These are phyloP conservation scores for Tursiops truncatus DNA, from an alignment of 2,113 vertebrate genomes.

Conservation along the genomic window DNA sequence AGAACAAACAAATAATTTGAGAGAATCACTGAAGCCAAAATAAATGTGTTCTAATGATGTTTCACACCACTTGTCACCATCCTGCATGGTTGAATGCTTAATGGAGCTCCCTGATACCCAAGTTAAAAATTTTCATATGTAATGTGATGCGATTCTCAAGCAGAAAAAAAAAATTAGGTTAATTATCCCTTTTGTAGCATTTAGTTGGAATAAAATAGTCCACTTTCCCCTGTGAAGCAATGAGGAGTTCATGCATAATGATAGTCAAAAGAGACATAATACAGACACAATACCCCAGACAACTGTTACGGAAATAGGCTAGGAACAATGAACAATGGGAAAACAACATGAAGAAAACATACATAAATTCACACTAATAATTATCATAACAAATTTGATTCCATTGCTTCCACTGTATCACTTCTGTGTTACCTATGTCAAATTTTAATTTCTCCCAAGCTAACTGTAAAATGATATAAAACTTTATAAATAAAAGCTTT, in stretches of 20 bases:
- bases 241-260: conserved; percentile 44
- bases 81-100: conserved; percentile 17
- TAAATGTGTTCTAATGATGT: conserved; percentile 22
- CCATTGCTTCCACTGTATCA: neutral
- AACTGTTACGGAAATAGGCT: conserved; percentile 1
- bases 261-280: neutral
- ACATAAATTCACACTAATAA: neutral
- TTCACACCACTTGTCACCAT: conserved; percentile 13
- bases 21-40: neutral
- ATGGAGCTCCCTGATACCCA: neutral
- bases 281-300: neutral
- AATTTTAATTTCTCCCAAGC: neutral
- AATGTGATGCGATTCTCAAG: conserved; percentile 47
- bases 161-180: conserved; percentile 52
- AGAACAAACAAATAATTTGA: conserved; percentile 40
- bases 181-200: conserved; percentile 44
- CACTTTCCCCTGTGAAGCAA: conserved; percentile 48
- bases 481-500: neutral
- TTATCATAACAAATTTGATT: conserved; percentile 24
- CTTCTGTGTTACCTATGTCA: neutral
- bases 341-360: neutral
- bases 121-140: conserved; percentile 57
- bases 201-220: conserved; percentile 52
- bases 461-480: neutral
- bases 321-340: neutral